A percentile compares a stretch with the other conserved stretches of the same genome.
These are phyloP conservation scores for Aspiorhynchus laticeps DNA, from an alignment of 2,113 vertebrate species.

Conservation along the genomic window DNA sequence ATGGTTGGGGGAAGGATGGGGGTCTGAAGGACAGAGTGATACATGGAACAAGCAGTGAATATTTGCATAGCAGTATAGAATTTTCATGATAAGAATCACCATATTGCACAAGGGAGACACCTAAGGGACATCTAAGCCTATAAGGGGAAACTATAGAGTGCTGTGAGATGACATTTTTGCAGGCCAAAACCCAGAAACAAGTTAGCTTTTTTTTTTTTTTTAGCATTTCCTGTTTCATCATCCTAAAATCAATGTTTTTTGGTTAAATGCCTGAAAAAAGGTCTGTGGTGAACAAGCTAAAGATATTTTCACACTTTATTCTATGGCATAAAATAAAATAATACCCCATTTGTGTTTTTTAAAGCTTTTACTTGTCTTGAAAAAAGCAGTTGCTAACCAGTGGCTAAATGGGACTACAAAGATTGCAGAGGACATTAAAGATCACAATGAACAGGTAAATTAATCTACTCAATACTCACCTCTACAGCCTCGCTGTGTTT, in stretches of 20 bases:
- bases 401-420: too few species aligned
- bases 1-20: constrained; percentile 88
- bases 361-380: too few species aligned
- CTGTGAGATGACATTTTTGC: background rate
- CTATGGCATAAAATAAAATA: too few species aligned
- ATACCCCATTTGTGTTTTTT: background rate
- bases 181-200: background rate
- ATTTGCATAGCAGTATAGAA: background rate
- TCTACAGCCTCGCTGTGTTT: background rate
- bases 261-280: background rate
- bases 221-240: background rate
- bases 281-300: background rate
- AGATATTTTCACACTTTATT: too few species aligned
- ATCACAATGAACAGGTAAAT: background rate
- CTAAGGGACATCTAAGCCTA: background rate
- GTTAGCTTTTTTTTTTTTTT: background rate
- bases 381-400: too few species aligned
- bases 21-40: constrained; percentile 66
- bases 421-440: too few species aligned
- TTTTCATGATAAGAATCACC: background rate
- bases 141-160: background rate
- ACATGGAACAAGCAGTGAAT: background rate
- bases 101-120: background rate
- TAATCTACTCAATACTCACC: background rate
- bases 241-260: background rate